Evolutionary conservation across 2,797 vertebrate genomes (phyloP).

Genomic region (Microctenopoma lineatum): DNA sequence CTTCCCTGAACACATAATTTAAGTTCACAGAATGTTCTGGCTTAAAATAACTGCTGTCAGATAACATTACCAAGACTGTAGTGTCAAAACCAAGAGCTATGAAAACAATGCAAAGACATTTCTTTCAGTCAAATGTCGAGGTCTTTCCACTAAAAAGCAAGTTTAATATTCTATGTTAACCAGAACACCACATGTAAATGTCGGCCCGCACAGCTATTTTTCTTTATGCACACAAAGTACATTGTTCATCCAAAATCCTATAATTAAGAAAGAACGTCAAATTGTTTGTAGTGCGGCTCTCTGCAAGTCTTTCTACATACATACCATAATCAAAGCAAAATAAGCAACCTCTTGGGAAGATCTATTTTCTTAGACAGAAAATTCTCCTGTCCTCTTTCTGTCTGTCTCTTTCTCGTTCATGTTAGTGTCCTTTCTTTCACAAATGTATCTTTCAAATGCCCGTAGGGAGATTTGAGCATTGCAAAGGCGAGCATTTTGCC

Average conservation of each 20-base stretch:
- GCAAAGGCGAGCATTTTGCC: slow-evolving; percentile 55
- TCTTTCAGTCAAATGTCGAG: slow-evolving; percentile 42
- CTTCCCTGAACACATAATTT: background rate
- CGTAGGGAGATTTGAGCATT: slow-evolving; percentile 58
- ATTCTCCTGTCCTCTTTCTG: slow-evolving; percentile 41
- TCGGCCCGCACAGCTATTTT: slow-evolving; percentile 77
- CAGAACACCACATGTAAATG: slow-evolving; percentile 75
- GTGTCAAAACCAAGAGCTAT: slow-evolving; percentile 49
- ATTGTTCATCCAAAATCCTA: slow-evolving; percentile 81
- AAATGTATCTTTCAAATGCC: slow-evolving; percentile 60
- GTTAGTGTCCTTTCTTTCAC: slow-evolving; percentile 56
- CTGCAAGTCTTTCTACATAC: slow-evolving; percentile 70
- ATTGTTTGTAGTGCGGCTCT: slow-evolving; percentile 77
- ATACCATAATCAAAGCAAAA: slow-evolving; percentile 83
- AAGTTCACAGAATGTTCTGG: slow-evolving; percentile 36
- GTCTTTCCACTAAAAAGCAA: background rate
- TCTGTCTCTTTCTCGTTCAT: slow-evolving; percentile 44
- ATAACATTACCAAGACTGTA: slow-evolving; percentile 55
- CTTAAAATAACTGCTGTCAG: slow-evolving; percentile 41
- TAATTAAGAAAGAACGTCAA: slow-evolving; percentile 85
- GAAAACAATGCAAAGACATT: slow-evolving; percentile 70
- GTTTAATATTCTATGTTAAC: slow-evolving; percentile 54
- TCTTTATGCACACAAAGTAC: slow-evolving; percentile 50
- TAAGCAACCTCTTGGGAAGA: slow-evolving; percentile 78
- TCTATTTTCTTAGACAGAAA: slow-evolving; percentile 55